Evolutionary conservation across 1,140 invertebrate species (phyloP).

Genomic region (Lasioglossum baleicum): DNA sequence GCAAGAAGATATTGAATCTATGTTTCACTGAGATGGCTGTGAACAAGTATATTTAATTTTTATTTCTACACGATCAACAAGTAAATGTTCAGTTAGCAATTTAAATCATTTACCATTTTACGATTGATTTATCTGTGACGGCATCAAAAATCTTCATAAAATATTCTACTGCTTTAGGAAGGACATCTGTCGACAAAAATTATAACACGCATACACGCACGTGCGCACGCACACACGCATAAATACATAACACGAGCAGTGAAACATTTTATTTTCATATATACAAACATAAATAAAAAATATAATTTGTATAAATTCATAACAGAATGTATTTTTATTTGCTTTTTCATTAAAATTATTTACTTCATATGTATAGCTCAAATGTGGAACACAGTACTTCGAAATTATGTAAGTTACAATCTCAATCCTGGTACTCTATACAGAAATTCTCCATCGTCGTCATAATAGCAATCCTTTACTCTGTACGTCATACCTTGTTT

Average conservation of each 20-base stretch:
- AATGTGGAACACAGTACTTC: not conserved
- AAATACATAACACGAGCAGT: not conserved
- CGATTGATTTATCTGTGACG: conserved; percentile 49
- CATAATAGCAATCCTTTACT: conserved; percentile 88
- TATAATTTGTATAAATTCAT: not conserved
- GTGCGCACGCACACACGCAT: too few relatives aligned
- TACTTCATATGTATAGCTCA: not conserved
- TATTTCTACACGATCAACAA: not conserved
- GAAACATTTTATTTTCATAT: not conserved
- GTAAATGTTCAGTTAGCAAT: conserved; percentile 60
- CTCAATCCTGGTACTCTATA: conserved; percentile 84
- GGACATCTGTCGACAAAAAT: conserved; percentile 44
- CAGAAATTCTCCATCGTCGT: conserved; percentile 87
- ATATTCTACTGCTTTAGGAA: not conserved
- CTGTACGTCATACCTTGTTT: conserved; percentile 84
- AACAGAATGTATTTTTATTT: not conserved
- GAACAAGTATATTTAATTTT: not conserved
- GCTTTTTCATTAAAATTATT: not conserved
- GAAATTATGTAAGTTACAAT: conserved; percentile 17
- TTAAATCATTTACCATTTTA: conserved; percentile 68
- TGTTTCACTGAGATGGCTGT: not conserved
- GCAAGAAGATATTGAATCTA: conserved; percentile 16
- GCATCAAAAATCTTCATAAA: conserved; percentile 43
- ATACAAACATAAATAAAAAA: not conserved
- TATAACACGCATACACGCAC: not conserved